phyloP scores from a whole-genome alignment of 2,797 vertebrate genomes.

The Eulemur coronatus region DNA sequence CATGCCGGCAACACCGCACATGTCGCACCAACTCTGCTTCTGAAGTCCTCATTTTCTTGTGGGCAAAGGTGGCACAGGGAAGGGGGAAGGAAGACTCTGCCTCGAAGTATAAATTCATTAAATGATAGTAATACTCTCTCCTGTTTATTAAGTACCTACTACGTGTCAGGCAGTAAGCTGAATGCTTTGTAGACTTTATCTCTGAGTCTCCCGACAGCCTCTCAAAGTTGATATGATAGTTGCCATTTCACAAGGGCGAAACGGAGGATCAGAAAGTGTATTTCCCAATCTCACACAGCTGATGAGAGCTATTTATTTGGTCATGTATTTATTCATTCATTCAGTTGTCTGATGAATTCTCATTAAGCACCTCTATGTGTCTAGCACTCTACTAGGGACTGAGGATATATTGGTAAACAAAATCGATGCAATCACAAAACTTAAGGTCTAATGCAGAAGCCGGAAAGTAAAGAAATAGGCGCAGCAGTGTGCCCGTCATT shows the following conservation, averaged over 20 bases:
- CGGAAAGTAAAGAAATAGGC: not conserved
- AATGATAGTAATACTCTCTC: not conserved
- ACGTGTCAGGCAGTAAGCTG: not conserved
- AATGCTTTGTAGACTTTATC: not conserved
- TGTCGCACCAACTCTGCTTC: not conserved
- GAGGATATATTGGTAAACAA: not conserved
- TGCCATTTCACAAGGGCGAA: not conserved
- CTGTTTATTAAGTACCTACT: not conserved
- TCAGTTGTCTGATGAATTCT: slow-evolving; percentile 16
- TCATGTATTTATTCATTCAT: not conserved
- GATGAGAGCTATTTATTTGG: not conserved
- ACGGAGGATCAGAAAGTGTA: not conserved
- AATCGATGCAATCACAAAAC: not conserved
- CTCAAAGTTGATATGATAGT: not conserved
- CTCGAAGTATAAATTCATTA: not conserved
- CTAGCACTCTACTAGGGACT: not conserved
- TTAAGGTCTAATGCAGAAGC: not conserved
- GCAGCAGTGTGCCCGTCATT: not conserved
- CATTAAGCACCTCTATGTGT: not conserved
- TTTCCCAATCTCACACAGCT: not conserved
- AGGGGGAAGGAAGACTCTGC: not conserved
- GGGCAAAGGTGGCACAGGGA: not conserved
- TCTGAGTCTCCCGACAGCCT: not conserved
- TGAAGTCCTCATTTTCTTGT: not conserved
- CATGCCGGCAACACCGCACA: not conserved